Evolutionary conservation across 2,113 vertebrate genomes (phyloP).

Genomic region (Equus quagga): DNA sequence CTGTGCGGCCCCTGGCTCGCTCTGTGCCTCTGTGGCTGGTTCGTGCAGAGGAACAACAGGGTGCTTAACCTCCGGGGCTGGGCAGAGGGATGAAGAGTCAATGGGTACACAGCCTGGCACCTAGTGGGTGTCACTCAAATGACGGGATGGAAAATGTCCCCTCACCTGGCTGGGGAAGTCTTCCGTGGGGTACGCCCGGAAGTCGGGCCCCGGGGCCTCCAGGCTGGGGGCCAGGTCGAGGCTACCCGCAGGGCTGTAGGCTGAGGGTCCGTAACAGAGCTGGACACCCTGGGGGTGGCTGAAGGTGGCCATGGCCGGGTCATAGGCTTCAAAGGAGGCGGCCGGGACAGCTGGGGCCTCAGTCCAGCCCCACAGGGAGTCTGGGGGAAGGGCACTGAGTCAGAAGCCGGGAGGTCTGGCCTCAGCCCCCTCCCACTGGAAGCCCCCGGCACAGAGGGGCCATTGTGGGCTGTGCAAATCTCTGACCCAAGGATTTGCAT

Average conservation of each 20-base stretch:
- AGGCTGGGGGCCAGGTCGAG: constrained; percentile 60
- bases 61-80: background rate
- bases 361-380: constrained; percentile 78
- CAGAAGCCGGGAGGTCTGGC: background rate
- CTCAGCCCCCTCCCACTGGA: background rate
- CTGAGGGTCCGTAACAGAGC: constrained; percentile 73
- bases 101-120: rapidly evolving
- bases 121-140: background rate
- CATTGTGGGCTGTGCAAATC: constrained; percentile 77
- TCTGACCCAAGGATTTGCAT: constrained; percentile 76
- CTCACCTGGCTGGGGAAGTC: constrained; percentile 83
- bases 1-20: background rate
- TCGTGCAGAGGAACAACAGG: rapidly evolving
- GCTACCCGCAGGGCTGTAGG: constrained; percentile 68
- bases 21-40: background rate
- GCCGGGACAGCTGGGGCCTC: constrained; percentile 50
- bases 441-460: constrained; percentile 56
- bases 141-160: background rate
- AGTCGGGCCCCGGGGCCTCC: constrained; percentile 41
- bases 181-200: constrained; percentile 61
- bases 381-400: constrained; percentile 52
- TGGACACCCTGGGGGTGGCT: constrained; percentile 76
- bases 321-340: constrained; percentile 74
- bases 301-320: constrained; percentile 32
- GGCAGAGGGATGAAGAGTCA: background rate